Evolutionary conservation across 1,140 invertebrate genomes (phyloP), one percentile per base, ranked within the genome.

Genomic region (Caenorhabditis latens): DNA sequence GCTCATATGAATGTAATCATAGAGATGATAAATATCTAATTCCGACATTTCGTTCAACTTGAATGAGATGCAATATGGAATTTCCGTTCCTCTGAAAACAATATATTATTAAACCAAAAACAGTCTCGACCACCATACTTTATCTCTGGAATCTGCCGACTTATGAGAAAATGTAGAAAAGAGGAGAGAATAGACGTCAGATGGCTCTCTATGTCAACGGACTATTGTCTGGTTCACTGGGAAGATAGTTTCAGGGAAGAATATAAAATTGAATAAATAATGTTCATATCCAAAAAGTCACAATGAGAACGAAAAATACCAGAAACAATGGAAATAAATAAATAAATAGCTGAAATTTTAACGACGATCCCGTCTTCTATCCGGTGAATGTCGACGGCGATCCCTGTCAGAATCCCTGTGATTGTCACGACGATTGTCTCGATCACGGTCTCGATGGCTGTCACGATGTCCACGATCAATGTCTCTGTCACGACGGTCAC

Each of bases 301-400:
- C 32, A 32, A 32, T 71, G 65, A 46, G 24, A 46, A 71, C 16
- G 11, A 32, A 71, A 32, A n/a, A n/a, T 19, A 46, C 7, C 8
- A 19, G 11, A 46, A 71, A n/a, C 19, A 65, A 9, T 11, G 24
- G 4, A 32, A 71, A 46, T 46, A 71, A 46, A 71, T 43, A 46
- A 46, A 11, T 63, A 32, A 71, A 46, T 13, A n/a, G 19, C 4
- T 32, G 46, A 32, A 32, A 32, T 32, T 32, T 79, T 14, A 79
- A 24, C 71, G 71, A 43, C 71, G 71, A 53, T 79, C 71, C 4
- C 71, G 40, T 50, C 71, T 79, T 9, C 71, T 40, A 24, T 71
- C 42, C 14, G 67, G 67, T 32, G 67, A 71, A 71, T 46, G 67
- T 19, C 71, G 71, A 53, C 14, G 19, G 8, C 71, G 46, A 79